Percentiles rank a stretch among this genome's conserved stretches.
These are phyloP conservation scores for Ischnura elegans DNA, from an alignment of 2,888 invertebrate species.

Conservation along the genomic window DNA sequence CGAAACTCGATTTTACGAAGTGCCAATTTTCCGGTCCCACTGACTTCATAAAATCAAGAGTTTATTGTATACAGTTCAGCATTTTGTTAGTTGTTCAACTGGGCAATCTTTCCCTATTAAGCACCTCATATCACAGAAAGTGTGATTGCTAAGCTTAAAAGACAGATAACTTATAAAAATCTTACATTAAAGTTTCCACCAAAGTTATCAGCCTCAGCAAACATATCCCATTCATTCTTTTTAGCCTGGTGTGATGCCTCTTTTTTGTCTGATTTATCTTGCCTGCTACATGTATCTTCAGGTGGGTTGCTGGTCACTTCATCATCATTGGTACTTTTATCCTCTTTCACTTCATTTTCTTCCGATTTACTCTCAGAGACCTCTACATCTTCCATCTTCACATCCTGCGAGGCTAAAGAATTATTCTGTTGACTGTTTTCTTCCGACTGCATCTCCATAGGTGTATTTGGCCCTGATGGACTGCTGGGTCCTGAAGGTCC, in stretches of 20 bases:
- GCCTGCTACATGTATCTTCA: not conserved
- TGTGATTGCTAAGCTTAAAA: conserved; percentile 68
- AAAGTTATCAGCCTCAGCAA: conserved; percentile 94
- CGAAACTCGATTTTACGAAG: too few species aligned
- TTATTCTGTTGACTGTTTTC: conserved; percentile 49
- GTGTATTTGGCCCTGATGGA: conserved; percentile 60
- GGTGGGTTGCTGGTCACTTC: conserved; percentile 45
- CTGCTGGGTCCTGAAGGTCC: conserved; percentile 70
- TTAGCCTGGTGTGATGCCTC: conserved; percentile 76
- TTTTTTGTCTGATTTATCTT: conserved; percentile 45
- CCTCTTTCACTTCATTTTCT: conserved; percentile 56
- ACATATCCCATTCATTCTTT: conserved; percentile 92
- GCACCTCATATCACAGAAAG: conserved; percentile 68
- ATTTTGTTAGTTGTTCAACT: too few species aligned
- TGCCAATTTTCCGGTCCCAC: too few species aligned
- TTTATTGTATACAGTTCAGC: too few species aligned
- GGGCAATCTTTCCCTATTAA: too few species aligned
- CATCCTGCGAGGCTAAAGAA: conserved; percentile 68
- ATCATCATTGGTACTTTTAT: not conserved
- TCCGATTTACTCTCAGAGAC: conserved; percentile 40
- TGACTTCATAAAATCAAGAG: too few species aligned
- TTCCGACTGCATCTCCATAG: conserved; percentile 37
- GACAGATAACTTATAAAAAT: conserved; percentile 71
- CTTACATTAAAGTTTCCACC: conserved; percentile 86
- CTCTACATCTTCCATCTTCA: conserved; percentile 74